Conservation (phyloP, 2,888 invertebrate species). For the Aethes cnicana region DNA sequence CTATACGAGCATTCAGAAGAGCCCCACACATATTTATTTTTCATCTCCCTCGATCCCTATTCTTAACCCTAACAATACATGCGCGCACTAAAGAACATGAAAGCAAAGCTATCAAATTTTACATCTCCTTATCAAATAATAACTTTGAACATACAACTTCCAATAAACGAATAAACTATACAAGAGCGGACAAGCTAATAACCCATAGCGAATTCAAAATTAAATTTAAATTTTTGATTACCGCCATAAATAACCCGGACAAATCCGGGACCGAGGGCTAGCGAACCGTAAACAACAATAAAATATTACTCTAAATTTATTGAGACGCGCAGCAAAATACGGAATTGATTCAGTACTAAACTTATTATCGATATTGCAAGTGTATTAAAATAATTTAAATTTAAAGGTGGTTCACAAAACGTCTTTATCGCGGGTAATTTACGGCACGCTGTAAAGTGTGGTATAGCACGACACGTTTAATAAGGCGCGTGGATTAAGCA, state of each 20-base stretch:
- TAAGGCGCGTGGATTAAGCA: conserved; percentile 71
- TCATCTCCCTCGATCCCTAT: too few species aligned
- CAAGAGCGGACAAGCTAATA: conserved; percentile 8
- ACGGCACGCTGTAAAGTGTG: conserved; percentile 67
- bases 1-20: too few species aligned
- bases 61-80: too few species aligned
- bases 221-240: conserved; percentile 21
- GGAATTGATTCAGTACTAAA: conserved; percentile 69
- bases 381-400: conserved; percentile 75
- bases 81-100: too few species aligned
- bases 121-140: too few species aligned
- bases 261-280: conserved; percentile 18
- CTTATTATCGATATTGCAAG: conserved; percentile 60
- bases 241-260: conserved; percentile 23
- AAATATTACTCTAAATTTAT: conserved; percentile 38
- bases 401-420: conserved; percentile 73
- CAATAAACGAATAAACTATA: neutral
- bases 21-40: too few species aligned
- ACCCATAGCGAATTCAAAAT: conserved; percentile 6
- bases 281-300: conserved; percentile 25
- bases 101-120: too few species aligned
- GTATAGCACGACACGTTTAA: conserved; percentile 69
- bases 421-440: conserved; percentile 75
- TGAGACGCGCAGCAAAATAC: conserved; percentile 37
- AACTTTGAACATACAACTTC: too few species aligned